A percentile compares a stretch with the other conserved stretches of the same genome.
Evolutionary conservation across 2,888 invertebrate genomes (phyloP).

Genomic region (Papilio gigon): DNA sequence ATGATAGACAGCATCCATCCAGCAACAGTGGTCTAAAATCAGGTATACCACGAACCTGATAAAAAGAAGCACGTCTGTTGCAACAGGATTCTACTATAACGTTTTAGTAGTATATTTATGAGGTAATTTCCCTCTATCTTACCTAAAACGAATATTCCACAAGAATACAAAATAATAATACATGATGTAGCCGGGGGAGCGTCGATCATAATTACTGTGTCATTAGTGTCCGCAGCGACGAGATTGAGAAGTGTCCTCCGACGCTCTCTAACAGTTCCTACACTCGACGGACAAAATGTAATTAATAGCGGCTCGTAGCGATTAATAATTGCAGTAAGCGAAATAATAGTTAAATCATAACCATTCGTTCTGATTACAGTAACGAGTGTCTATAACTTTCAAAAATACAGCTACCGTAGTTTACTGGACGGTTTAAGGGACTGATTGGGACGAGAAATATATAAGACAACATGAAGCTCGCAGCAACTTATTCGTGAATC

Average conservation of each 20-base stretch:
- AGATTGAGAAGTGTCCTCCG: not conserved
- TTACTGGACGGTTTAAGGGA: no score
- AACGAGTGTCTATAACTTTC: no score
- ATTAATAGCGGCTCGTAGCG: constrained; percentile 3
- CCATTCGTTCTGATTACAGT: no score
- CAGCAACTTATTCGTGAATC: no score
- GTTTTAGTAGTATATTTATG: not conserved
- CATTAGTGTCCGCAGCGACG: constrained; percentile 4
- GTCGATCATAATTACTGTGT: constrained; percentile 1
- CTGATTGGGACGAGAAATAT: no score
- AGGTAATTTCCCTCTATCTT: not conserved
- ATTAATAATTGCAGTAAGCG: constrained; percentile 9
- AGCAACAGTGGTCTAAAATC: no score
- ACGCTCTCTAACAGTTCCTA: not conserved
- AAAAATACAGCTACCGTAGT: no score
- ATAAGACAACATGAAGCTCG: no score
- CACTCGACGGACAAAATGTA: not conserved
- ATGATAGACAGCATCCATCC: not conserved
- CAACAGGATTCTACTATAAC: not conserved
- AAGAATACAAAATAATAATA: not conserved
- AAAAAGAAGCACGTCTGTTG: not conserved
- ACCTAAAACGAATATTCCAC: not conserved
- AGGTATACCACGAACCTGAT: no score
- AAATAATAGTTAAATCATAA: not conserved
- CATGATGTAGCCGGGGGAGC: not conserved